A percentile compares a stretch with the other conserved stretches of the same genome.
phyloP scores from a whole-genome alignment of 1,140 invertebrate genomes.

The Ridgeia piscesae region DNA sequence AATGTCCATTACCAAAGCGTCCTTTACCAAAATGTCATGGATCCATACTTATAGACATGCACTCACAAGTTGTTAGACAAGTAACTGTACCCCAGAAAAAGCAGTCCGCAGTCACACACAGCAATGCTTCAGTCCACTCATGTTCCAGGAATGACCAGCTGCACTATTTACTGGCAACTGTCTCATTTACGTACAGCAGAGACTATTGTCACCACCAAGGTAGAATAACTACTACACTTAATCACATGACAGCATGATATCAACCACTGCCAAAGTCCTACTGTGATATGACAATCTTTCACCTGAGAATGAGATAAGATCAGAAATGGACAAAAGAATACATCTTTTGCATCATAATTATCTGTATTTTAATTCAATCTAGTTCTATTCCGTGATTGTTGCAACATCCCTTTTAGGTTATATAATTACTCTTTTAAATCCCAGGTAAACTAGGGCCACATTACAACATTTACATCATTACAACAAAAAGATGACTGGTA shows the following conservation, averaged over 20 bases:
- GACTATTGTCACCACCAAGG: neutral
- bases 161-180: neutral
- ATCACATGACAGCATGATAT: neutral
- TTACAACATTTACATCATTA: too few species aligned
- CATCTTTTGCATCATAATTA: neutral
- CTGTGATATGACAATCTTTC: neutral
- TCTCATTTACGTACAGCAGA: neutral
- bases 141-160: neutral
- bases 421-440: neutral
- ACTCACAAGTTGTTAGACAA: neutral
- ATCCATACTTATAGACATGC: too few species aligned
- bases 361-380: neutral
- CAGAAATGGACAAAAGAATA: neutral
- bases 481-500: too few species aligned
- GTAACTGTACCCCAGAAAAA: neutral
- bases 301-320: neutral
- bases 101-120: neutral
- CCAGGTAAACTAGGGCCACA: too few species aligned
- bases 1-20: too few species aligned
- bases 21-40: too few species aligned
- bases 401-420: neutral
- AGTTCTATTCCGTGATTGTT: neutral
- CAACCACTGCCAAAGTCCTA: neutral
- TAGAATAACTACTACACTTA: neutral
- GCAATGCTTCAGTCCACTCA: too few species aligned